Base-by-base conservation (phyloP, 37 sponge, comb jelly and placozoan species). In the Hormiphora californensis region DNA sequence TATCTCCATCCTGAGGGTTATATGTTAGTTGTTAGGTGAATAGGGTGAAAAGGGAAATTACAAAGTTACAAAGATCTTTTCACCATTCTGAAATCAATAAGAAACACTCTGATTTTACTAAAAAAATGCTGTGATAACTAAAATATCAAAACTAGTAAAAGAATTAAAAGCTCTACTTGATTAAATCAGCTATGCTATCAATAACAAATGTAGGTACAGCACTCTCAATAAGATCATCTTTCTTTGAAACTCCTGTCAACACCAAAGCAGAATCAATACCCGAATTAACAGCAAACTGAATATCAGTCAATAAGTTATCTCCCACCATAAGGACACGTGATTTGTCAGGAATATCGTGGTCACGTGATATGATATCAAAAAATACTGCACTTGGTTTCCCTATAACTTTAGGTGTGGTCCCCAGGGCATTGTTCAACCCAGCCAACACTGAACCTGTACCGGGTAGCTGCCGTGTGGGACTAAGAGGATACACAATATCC, bases 271-370 rank as follows among this genome's bases (percentile, higher is more conserved):
- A 69, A 55, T 65, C 69, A 3, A 88, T 68, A 0, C 88, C 88
- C 1, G 88, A 41, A 34, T 69, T 88, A 1, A 51, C 46, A 30
- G 49, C 88, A 53, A 88, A 88, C 55, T 53, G 88, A 49, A 88
- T 88, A 62, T 88, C 88, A 9, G 63, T 88, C 2, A 17, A 32
- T 12, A 88, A 36, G 33, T 88, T 88, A 46, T 88, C 88, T 28
- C 88, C 88, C 15, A 88, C 44, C 88, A 88, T 88, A 17, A 88
- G 19, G 0, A 69, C 78, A 49, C 67, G 39, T 17, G 36, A 49
- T 17, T 32, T 51, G 32, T 88, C 88, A 1, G 27, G 32, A 21
- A 73, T n/a, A 19, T 23, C 34, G 43, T 44, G 69, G 22, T 88
- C 88, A 0, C 34, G 17, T 32, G 54, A 27, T 11, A 88, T 88